phyloP scores from a whole-genome alignment of 35 echinoderm and acorn worm genomes.

The Lytechinus variegatus region DNA sequence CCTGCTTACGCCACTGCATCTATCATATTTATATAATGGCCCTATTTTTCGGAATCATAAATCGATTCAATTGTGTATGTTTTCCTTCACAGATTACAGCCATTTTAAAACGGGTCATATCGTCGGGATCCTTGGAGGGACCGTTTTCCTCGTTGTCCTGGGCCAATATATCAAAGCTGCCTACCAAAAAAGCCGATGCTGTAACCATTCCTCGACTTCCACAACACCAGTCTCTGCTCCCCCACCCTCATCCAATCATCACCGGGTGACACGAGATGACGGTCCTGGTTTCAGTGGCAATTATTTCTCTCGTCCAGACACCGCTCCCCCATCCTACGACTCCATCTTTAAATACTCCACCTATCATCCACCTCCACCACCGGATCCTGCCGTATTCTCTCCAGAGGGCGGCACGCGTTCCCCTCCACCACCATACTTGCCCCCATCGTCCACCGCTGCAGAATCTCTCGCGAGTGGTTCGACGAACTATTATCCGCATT shows the following conservation, averaged over 20 bases:
- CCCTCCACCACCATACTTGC: slow-evolving; percentile 7
- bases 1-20: too few species aligned
- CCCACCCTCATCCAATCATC: background rate
- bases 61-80: background rate
- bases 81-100: background rate
- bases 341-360: background rate
- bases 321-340: background rate
- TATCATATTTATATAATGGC: too few species aligned
- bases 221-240: background rate
- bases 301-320: background rate
- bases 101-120: background rate
- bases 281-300: background rate
- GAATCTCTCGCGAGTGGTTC: background rate
- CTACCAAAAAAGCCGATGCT: background rate
- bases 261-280: background rate
- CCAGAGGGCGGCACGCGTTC: background rate
- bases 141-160: background rate
- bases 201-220: background rate
- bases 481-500: background rate
- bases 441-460: background rate
- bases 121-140: background rate
- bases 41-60: too few species aligned
- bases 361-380: background rate
- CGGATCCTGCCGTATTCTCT: background rate
- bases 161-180: background rate